A percentile compares a stretch with the other conserved stretches of the same genome.
Evolutionary conservation across 1,140 invertebrate genomes (phyloP).

Genomic region (fruit fly (Drosophila melanogaster)): Release_6_plus_ISO1_MT NT_033779.5:10211501-10212000

Average conservation of each 20-base stretch:
- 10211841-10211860: slow-evolving; percentile 86
- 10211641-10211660: slow-evolving; percentile 66
- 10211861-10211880: slow-evolving; percentile 96
- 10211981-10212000: slow-evolving; percentile 99
- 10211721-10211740: slow-evolving; percentile 92
- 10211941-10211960: slow-evolving; percentile 88
- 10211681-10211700: slow-evolving; percentile 95
- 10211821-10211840: slow-evolving; percentile 91
- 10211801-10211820: slow-evolving; percentile 94
- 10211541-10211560: slow-evolving; percentile 14
- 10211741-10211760: slow-evolving; percentile 86
- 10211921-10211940: slow-evolving; percentile 94
- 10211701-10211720: slow-evolving; percentile 96
- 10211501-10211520: slow-evolving; percentile 32
- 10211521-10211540: slow-evolving; percentile 38
- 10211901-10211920: slow-evolving; percentile 95
- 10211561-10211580: slow-evolving; percentile 7
- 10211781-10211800: slow-evolving; percentile 96
- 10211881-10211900: slow-evolving; percentile 89
- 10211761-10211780: slow-evolving; percentile 92
- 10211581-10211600: slow-evolving; percentile 26
- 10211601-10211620: slow-evolving; percentile 62
- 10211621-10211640: slow-evolving; percentile 67
- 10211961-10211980: slow-evolving; percentile 92
- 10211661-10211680: slow-evolving; percentile 84